Evolutionary conservation across 1,140 invertebrate genomes (phyloP), one percentile per base, ranked within the genome.

Genomic region (Bombus superbus): DNA sequence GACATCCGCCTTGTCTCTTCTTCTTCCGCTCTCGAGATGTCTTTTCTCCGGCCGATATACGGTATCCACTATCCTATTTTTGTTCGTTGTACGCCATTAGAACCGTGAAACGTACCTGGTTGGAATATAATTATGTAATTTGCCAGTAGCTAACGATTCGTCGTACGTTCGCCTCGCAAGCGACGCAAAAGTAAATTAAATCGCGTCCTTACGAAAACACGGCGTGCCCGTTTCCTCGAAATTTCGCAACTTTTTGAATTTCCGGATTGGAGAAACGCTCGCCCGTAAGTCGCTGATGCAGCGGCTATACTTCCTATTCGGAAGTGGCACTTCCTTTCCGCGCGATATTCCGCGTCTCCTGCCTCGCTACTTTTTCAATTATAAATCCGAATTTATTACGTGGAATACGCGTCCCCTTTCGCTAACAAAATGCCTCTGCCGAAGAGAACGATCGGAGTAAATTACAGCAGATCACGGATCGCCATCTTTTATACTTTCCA

Each of bases 231-330:
- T 35, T 53, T 35, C 10, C 9, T 10, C 32, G 10, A 35, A 53
- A 32, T 35, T 53, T 25, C n/a, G 15, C 18, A 75, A 75, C 73
- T 75, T 75, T 75, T 75, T 75, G 32, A 75, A 75, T 75, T 75
- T 75, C 73, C 73, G 73, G 44, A 75, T 10, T 6, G 44, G 8
- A 35, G n/a, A 6, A 8, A 38, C 10, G 3, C 13, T 32, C 8
- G 15, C n/a, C 44, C 42, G 71, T 25, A 35, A 74, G 73, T 53
- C 35, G 28, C 28, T 10, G 69, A 25, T 13, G 71, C 71, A 35
- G 18, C n/a, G 18, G 42, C 28, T n/a, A 22, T 32, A 9, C 42
- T 73, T 73, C 42, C 71, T 73, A 32, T 44, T 44, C 71, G 42
- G 42, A 53, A 74, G 4, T 25, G 42, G n/a, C 5, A 32, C 9